Evolutionary conservation across 2,113 vertebrate genomes (phyloP).

Genomic region (Corydoras maculifer): DNA sequence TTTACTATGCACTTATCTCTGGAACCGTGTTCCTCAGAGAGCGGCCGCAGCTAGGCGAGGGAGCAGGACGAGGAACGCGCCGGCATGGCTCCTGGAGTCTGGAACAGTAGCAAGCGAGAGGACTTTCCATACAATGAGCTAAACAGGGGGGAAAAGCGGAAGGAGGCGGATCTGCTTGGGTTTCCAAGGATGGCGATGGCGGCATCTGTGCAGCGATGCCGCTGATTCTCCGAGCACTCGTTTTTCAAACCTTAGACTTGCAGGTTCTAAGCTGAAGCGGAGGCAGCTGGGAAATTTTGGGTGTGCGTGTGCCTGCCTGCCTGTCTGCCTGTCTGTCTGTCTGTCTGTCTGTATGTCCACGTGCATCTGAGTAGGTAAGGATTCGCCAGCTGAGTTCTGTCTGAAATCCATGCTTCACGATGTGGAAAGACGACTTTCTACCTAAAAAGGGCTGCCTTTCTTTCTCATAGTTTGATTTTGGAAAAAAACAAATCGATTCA

Average conservation of each 20-base stretch:
- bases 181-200: background rate
- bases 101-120: no score
- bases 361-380: slow-evolving; percentile 41
- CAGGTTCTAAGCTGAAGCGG: slow-evolving; percentile 40
- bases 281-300: slow-evolving; percentile 29
- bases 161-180: background rate
- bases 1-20: slow-evolving; percentile 7
- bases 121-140: background rate
- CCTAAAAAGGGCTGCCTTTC: slow-evolving; percentile 86
- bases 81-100: background rate
- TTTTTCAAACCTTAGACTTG: slow-evolving; percentile 32
- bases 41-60: background rate
- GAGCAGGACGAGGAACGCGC: background rate
- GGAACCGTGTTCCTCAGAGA: slow-evolving; percentile 8
- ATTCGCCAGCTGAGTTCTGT: slow-evolving; percentile 31
- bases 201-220: background rate
- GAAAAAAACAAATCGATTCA: slow-evolving; percentile 54
- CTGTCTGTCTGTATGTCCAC: slow-evolving; percentile 40
- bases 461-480: slow-evolving; percentile 65
- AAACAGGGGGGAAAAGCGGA: background rate
- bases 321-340: slow-evolving; percentile 31
- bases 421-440: slow-evolving; percentile 59
- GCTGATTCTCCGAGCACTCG: background rate
- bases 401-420: slow-evolving; percentile 66
- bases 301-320: background rate